phyloP scores from a whole-genome alignment of 2,888 invertebrate genomes.

The Nomada goodeniana region DNA sequence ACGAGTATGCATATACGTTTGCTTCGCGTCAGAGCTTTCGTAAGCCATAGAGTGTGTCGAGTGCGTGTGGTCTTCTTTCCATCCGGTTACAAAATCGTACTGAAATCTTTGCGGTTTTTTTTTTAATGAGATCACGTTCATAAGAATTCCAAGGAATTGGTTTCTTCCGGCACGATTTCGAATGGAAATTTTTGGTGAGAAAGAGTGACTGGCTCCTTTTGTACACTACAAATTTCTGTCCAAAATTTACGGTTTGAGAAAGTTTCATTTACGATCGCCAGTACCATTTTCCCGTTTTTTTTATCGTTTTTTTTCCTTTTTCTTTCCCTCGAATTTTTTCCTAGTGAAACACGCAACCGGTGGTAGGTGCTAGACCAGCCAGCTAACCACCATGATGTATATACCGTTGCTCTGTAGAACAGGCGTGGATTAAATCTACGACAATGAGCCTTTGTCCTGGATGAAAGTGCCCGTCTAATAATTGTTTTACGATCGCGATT shows the following conservation, averaged over 20 bases:
- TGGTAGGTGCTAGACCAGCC: conserved; percentile 7
- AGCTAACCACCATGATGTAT: neutral
- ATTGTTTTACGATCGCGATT: conserved; percentile 12
- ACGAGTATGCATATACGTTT: too few relatives aligned
- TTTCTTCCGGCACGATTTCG: conserved; percentile 1
- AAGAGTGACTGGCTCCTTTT: neutral
- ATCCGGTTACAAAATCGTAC: too few relatives aligned
- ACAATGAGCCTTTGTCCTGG: conserved; percentile 30
- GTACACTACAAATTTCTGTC: neutral
- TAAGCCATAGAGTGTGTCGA: neutral
- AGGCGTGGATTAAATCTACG: conserved; percentile 20
- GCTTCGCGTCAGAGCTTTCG: neutral
- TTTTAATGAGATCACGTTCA: neutral
- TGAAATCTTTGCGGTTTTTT: neutral
- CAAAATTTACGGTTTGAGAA: neutral
- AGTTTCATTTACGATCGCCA: neutral
- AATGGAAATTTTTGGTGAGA: neutral
- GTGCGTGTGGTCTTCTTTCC: too few relatives aligned
- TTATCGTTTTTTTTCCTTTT: neutral
- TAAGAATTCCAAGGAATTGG: neutral
- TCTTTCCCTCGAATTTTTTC: conserved; percentile 7
- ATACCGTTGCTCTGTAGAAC: conserved; percentile 12
- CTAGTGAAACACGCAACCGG: conserved; percentile 1
- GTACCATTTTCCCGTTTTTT: conserved; percentile 1
- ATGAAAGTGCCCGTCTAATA: conserved; percentile 18